Conservation (phyloP, 2,888 invertebrate species). For the Meteorus colon region DNA sequence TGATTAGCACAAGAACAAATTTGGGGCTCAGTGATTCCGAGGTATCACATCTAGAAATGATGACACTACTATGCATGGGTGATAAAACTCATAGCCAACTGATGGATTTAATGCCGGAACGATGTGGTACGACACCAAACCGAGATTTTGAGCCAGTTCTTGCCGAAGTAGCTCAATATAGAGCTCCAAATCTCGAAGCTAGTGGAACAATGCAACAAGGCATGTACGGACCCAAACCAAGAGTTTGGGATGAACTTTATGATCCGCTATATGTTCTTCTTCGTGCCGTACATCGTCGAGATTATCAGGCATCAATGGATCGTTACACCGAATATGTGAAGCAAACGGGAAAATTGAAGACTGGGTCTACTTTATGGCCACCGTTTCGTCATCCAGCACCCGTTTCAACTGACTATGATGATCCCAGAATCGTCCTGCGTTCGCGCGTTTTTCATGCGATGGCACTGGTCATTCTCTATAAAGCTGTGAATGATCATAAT, state of each 20-base stretch:
- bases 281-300: conserved; percentile 91
- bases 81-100: conserved; percentile 97
- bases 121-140: conserved; percentile 93
- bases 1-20: conserved; percentile 91
- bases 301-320: conserved; percentile 96
- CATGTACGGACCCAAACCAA: conserved; percentile 88
- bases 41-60: conserved; percentile 90
- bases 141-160: conserved; percentile 91
- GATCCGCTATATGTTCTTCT: conserved; percentile 95
- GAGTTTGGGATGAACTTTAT: conserved; percentile 94
- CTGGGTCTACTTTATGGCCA: conserved; percentile 83
- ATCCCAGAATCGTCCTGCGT: conserved; percentile 79
- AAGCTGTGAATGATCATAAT: conserved; percentile 84
- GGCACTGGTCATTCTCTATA: conserved; percentile 87
- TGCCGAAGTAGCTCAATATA: conserved; percentile 88
- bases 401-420: conserved; percentile 79
- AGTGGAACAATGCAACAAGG: conserved; percentile 86
- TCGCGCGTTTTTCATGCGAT: conserved; percentile 82
- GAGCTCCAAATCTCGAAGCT: conserved; percentile 90
- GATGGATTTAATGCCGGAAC: conserved; percentile 95
- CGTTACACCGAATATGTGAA: conserved; percentile 87
- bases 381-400: conserved; percentile 84
- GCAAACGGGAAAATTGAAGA: conserved; percentile 77
- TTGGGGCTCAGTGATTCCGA: conserved; percentile 80
- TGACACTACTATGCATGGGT: conserved; percentile 92